Evolutionary conservation across 2,888 invertebrate species (phyloP).

Genomic region (Ichneumoninae sp.): DNA sequence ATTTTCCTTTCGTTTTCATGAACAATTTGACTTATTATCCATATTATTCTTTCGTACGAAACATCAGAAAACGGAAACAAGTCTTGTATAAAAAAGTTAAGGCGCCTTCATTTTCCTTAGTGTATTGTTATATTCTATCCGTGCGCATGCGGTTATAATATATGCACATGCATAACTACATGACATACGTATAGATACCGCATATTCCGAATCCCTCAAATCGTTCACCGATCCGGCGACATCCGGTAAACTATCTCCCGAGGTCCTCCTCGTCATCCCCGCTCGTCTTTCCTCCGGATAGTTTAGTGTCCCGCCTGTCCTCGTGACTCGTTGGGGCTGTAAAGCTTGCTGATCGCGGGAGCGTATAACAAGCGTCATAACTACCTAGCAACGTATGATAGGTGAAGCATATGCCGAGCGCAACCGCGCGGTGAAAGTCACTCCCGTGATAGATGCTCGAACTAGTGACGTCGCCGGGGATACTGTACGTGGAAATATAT

Average conservation of each 20-base stretch:
- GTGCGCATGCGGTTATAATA: too few species aligned
- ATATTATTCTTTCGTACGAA: too few species aligned
- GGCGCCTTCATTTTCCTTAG: too few species aligned
- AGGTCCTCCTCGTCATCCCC: not conserved
- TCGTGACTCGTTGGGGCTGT: not conserved
- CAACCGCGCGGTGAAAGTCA: constrained; percentile 17
- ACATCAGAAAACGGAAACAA: too few species aligned
- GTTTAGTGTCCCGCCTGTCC: not conserved
- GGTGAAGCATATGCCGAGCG: constrained; percentile 17
- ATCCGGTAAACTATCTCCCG: constrained; percentile 41
- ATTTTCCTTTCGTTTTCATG: too few species aligned
- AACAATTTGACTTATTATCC: too few species aligned
- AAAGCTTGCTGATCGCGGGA: constrained; percentile 30
- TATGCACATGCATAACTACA: too few species aligned
- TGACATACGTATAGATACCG: not conserved
- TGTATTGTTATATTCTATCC: too few species aligned
- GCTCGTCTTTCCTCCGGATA: not conserved
- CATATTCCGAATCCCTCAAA: constrained; percentile 23
- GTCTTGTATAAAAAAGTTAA: too few species aligned
- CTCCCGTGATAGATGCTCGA: not conserved
- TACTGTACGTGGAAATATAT: constrained; percentile 49
- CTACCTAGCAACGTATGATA: constrained; percentile 48
- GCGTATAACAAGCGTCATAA: constrained; percentile 68
- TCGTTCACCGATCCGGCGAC: constrained; percentile 51
- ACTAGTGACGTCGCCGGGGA: constrained; percentile 1